Base-by-base conservation (phyloP, 2,888 invertebrate species). In the Drosophila kambysellisi region DNA sequence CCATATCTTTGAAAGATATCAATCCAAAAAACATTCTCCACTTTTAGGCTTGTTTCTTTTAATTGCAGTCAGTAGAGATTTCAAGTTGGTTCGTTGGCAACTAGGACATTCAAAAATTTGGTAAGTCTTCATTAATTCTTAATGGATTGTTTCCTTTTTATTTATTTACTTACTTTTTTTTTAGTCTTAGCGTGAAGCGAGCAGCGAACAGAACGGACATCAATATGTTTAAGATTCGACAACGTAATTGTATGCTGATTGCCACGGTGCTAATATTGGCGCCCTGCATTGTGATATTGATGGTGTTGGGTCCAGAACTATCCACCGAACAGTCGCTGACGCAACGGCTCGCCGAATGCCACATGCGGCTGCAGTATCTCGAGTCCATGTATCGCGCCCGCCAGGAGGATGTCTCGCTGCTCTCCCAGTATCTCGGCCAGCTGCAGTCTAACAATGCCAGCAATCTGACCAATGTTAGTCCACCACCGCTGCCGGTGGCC, bases 311-410 rank as follows among this genome's bases (percentile, higher is more conserved):
- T 94, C 90, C 94, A 94, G 96, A 95, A 92, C 92, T 95, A 86
- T 94, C 94, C 77, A 94, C 95, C 74, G 96, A 96, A 91, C 95
- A 95, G 78, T 93, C 95, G 77, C 93, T 96, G 88, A 95, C 96
- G 74, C 95, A 95, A 91, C 94, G 95, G 56, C 94, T 97, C 79
- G 96, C 96, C 6, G 96, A 97, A 85, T 94, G 97, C 84, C 96
- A 97, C 89, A 95, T 96, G 69, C 96, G 96, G 72, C 93, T 97
- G 52, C 96, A 96, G 90, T 96, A 96, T 91, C 93, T 97, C 51
- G 96, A 97, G 91, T 95, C 96, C 25, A 95, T 97, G 94, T 97
- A 97, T 92, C 94, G 96, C 30, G 95, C 95, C 5, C 94, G 96
- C 15, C 96, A 96, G 90, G 96, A 96, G 91, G 97, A 97, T 90